Conservation (phyloP, 2,888 invertebrate genomes). For the Stegana nigrithorax region DNA sequence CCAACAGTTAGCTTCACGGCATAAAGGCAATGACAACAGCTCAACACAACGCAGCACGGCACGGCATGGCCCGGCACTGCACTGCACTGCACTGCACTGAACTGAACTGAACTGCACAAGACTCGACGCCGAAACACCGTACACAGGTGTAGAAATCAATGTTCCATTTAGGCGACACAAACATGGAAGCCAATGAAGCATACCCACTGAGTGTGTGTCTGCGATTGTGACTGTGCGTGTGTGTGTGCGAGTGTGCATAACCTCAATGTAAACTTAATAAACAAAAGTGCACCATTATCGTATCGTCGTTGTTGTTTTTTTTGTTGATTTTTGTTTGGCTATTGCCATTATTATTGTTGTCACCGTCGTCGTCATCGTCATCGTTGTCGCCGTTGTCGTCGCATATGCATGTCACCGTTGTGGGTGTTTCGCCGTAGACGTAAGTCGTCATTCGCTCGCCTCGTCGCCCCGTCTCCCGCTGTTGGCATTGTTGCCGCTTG, state of each 20-base stretch:
- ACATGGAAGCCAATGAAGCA: no score
- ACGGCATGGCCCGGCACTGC: neutral
- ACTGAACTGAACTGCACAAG: neutral
- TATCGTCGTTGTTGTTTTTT: neutral
- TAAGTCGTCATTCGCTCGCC: neutral
- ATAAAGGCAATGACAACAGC: no score
- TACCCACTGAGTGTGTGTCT: neutral
- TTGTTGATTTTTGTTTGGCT: constrained; percentile 1
- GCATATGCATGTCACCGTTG: neutral
- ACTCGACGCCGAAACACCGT: neutral
- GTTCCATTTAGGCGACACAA: constrained; percentile 11
- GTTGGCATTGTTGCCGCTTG: neutral
- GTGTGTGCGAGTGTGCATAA: constrained; percentile 1
- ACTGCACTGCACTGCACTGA: no score
- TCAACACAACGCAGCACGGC: no score
- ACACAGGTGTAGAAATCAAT: constrained; percentile 10
- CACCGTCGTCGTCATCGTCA: neutral
- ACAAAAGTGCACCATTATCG: constrained; percentile 15
- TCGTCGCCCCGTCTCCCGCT: neutral
- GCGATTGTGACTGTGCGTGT: no score
- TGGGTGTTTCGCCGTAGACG: neutral
- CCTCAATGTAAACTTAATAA: constrained; percentile 15
- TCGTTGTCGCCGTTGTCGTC: neutral
- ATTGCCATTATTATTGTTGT: neutral
- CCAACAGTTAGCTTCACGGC: no score